phyloP scores from a whole-genome alignment of 2,113 vertebrate genomes.

The Trogon melanurus region DNA sequence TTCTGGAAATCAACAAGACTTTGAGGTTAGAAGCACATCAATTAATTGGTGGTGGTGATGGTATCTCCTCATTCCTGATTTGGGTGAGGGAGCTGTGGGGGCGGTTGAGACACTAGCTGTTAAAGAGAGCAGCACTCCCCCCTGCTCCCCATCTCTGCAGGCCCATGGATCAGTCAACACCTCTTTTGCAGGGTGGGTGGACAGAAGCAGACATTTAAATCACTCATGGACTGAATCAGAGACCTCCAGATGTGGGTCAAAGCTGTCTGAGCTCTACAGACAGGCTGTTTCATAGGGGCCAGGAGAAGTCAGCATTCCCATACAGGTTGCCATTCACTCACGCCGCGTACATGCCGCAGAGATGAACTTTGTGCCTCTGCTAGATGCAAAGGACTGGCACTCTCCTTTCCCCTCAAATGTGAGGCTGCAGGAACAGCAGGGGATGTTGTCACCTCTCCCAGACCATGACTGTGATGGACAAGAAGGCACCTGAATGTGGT shows the following conservation, averaged over 20 bases:
- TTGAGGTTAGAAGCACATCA: not conserved
- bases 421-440: not conserved
- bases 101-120: not conserved
- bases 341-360: not conserved
- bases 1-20: not conserved
- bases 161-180: not conserved
- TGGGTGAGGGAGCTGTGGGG: not conserved
- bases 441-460: not conserved
- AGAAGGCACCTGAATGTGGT: not conserved
- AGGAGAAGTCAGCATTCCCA: not conserved
- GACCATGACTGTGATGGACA: not conserved
- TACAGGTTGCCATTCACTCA: not conserved
- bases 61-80: not conserved
- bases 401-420: not conserved
- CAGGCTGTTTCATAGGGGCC: not conserved
- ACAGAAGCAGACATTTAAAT: not conserved
- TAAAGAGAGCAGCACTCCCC: not conserved
- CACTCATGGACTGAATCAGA: not conserved
- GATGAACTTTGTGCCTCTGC: not conserved
- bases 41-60: not conserved
- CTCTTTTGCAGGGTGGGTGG: not conserved
- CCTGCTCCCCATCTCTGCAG: not conserved
- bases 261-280: not conserved
- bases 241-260: not conserved
- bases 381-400: not conserved